phyloP scores from a whole-genome alignment of 53 echinoderm and acorn worm species.

The Holothuria scabra region DNA sequence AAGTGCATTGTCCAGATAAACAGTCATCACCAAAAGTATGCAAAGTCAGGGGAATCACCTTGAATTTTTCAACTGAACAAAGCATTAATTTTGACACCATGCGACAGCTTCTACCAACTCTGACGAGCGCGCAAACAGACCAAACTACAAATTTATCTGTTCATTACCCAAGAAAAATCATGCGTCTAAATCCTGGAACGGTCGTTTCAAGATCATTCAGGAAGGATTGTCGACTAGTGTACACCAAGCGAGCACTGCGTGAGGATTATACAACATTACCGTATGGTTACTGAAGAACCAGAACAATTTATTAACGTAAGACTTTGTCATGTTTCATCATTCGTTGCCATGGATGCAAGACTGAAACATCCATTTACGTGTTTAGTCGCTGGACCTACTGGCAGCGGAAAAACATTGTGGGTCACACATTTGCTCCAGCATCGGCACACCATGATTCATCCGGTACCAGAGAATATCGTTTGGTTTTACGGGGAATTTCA shows the following conservation, averaged over 20 bases:
- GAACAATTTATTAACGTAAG: too few relatives aligned
- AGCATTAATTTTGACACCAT: conserved; percentile 34
- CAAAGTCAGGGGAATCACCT: conserved; percentile 53
- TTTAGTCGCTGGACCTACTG: conserved; percentile 42
- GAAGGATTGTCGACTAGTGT: too few relatives aligned
- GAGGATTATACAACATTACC: too few relatives aligned
- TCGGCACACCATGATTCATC: conserved; percentile 6
- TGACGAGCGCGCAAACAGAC: not conserved
- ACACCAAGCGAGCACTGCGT: too few relatives aligned
- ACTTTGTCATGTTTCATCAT: too few relatives aligned
- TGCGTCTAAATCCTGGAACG: not conserved
- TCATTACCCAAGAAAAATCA: conserved; percentile 24
- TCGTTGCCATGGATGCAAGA: not conserved
- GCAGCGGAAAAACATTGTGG: conserved; percentile 54
- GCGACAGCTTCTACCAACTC: not conserved
- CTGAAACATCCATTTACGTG: conserved; percentile 56
- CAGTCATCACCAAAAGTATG: conserved; percentile 1
- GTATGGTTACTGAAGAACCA: too few relatives aligned
- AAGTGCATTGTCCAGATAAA: conserved; percentile 7
- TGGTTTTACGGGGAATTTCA: conserved; percentile 65
- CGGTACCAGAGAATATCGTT: conserved; percentile 48
- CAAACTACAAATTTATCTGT: conserved; percentile 15
- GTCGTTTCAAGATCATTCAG: not conserved
- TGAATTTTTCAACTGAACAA: conserved; percentile 5
- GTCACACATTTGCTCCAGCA: conserved; percentile 42